Conservation (phyloP, 2,113 vertebrate species). For the Hippocampus mohnikei region DNA sequence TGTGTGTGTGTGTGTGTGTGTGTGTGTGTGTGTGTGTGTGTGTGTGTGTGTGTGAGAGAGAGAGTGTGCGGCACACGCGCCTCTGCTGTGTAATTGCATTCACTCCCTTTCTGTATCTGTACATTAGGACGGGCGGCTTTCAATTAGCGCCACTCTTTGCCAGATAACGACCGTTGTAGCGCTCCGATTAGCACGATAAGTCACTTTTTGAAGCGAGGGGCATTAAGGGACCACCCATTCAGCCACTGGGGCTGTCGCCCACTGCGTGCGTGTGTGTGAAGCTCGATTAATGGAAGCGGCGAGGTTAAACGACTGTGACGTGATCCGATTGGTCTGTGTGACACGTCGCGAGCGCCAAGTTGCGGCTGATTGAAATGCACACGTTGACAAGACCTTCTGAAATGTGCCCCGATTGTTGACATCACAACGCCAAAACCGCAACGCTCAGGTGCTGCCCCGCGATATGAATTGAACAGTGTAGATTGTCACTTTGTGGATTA, state of each 20-base stretch:
- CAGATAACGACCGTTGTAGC: slow-evolving; percentile 35
- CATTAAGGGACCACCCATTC: slow-evolving; percentile 54
- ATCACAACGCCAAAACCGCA: neutral
- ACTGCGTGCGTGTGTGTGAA: slow-evolving; percentile 1
- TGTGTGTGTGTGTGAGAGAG: too few species aligned
- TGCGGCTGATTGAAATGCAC: slow-evolving; percentile 32
- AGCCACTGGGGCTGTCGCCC: slow-evolving; percentile 19
- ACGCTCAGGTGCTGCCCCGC: too few species aligned
- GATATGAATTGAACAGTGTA: too few species aligned
- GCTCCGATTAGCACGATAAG: slow-evolving; percentile 43
- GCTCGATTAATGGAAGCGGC: slow-evolving; percentile 42
- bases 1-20: neutral
- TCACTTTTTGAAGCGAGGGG: slow-evolving; percentile 35
- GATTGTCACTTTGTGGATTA: too few species aligned
- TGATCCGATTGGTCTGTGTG: slow-evolving; percentile 54
- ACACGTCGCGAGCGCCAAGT: slow-evolving; percentile 18
- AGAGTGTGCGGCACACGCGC: too few species aligned
- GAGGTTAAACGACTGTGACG: slow-evolving; percentile 54
- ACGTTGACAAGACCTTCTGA: neutral
- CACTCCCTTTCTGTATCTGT: slow-evolving; percentile 17
- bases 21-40: neutral
- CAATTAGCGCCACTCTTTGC: slow-evolving; percentile 47
- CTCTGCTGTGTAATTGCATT: neutral
- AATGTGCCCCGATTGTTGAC: neutral
- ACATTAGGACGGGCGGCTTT: slow-evolving; percentile 43